Evolutionary conservation across 2,888 invertebrate species (phyloP), one percentile per base, ranked within the genome.

Genomic region (Drosophila tripunctata): DNA sequence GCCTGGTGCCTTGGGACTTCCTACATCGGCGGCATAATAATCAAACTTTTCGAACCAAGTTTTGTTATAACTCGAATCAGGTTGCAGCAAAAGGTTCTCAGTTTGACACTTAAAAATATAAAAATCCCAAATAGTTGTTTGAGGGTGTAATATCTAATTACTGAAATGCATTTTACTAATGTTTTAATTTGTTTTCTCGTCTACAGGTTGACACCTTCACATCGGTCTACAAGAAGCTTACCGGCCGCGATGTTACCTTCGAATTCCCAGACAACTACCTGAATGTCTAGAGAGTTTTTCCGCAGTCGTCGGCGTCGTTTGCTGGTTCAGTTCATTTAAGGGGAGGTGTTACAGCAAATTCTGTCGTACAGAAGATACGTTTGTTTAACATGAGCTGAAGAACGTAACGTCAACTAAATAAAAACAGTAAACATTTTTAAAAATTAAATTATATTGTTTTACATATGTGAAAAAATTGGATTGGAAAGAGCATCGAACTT

Each of bases 251-350:
- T 93, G 99, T 99, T 63, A 96, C 95, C 83, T 99, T 99, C 92
- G 99, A 99, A 94, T 99, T 99, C 93, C 99, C 99, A 73, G 99
- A 99, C 93, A 97, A 98, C 88, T 97, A 96, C 94, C 95, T 97
- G 95, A 97, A 92, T 79, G 86, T 85, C 77, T 89, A 89, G 87
- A 74, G 73, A 67, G 72, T 77, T 65, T n/a, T 64, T 75, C 72
- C 70, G 64, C 52, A 50, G 43, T 58, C 24, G 57, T 57, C 40
- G 47, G 60, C 57, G 56, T 51, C 58, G 60, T 27, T 10, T 41
- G 67, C 58, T 63, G 62, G 54, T 65, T 75, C 67, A 62, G 82
- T 78, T 78, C 73, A 74, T 75, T n/a, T 40, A 50, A 51, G 41
- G 51, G 67, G 48, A 67, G 33, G 38, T 8, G 10, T 10, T 65